A percentile compares a stretch with the other conserved stretches of the same genome.
phyloP scores from a whole-genome alignment of 2,113 vertebrate genomes.

The Tragelaphus buxtoni region DNA sequence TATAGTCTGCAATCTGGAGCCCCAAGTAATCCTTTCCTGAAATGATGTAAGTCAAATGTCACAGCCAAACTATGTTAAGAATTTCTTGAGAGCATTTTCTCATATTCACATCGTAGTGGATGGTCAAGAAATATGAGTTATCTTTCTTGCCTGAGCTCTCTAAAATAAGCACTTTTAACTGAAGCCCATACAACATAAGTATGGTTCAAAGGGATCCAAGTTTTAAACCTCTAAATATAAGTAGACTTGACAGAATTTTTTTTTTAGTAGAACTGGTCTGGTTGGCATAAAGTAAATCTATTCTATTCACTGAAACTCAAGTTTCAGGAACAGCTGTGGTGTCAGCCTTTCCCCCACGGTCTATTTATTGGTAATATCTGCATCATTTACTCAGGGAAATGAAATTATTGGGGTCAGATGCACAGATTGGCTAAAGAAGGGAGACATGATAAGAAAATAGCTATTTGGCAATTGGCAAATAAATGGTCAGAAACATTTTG shows the following conservation, averaged over 20 bases:
- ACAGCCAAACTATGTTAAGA: conserved; percentile 1
- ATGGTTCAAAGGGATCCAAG: neutral
- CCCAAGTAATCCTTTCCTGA: conserved; percentile 14
- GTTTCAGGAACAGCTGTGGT: neutral
- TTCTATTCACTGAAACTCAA: neutral
- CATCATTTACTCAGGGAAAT: neutral
- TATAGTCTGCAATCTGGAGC: neutral
- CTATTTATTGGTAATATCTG: neutral
- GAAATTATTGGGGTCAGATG: conserved; percentile 32
- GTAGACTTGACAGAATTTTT: neutral
- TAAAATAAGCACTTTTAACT: neutral
- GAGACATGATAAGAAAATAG: neutral
- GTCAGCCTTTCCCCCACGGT: neutral
- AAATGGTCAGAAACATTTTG: conserved; percentile 59
- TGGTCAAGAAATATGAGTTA: neutral
- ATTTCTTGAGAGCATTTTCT: neutral
- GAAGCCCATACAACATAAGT: neutral
- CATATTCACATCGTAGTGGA: neutral
- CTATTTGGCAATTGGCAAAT: conserved; percentile 38
- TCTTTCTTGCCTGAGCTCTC: neutral
- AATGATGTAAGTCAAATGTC: neutral
- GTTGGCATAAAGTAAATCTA: neutral
- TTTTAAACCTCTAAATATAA: conserved; percentile 35
- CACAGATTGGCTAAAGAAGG: conserved; percentile 29
- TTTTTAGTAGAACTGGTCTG: neutral